Base-by-base conservation (phyloP, 2,888 invertebrate species). In the Nezara viridula region DNA sequence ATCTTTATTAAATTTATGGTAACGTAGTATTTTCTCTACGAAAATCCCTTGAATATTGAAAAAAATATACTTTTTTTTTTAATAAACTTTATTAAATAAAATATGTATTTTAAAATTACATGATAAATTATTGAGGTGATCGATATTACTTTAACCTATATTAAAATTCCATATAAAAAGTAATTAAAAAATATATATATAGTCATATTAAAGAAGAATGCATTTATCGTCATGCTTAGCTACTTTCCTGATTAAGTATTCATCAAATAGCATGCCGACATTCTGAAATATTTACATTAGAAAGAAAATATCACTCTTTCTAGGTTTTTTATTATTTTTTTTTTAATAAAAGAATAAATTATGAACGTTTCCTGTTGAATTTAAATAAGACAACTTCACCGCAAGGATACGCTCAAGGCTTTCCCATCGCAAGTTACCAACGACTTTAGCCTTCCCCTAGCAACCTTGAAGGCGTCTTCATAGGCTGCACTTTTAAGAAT, bases 401-500 rank as follows among this genome's bases (percentile, higher is more conserved):
- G 60, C 60, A 60, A 60, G 60, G 60, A 60, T 60, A 27, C 27
- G 27, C 27, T 60, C 60, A 60, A 60, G 60, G 60, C 27, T 60
- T 60, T 60, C 27, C 27, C 60, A 60, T 60, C 60, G 27, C 27
- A 32, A 27, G 27, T 27, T 60, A 60, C 27, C 27, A 16, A 27
- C 60, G 27, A 60, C 60, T 60, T 60, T 14, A 16, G 27, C 27
- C 60, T 60, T 60, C 27, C 27, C 16, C 60, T 10, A 27, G 0
- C 60, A 16, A 60, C 60, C 60, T 60, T 60, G 60, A 60, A 60
- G 60, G 27, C 60, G 27, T 60, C 60, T 60, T 60, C 60, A 27
- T 60, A 14, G 2, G 27, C 16, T 60, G 27, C 60, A 60, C 27
- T 27, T 32, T 3, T 5, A 27, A 5, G 14, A 14, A n/a, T 0